Evolutionary conservation across 1,140 invertebrate genomes (phyloP), one percentile per base, ranked within the genome.

Genomic region (Zaprionus camerounensis): DNA sequence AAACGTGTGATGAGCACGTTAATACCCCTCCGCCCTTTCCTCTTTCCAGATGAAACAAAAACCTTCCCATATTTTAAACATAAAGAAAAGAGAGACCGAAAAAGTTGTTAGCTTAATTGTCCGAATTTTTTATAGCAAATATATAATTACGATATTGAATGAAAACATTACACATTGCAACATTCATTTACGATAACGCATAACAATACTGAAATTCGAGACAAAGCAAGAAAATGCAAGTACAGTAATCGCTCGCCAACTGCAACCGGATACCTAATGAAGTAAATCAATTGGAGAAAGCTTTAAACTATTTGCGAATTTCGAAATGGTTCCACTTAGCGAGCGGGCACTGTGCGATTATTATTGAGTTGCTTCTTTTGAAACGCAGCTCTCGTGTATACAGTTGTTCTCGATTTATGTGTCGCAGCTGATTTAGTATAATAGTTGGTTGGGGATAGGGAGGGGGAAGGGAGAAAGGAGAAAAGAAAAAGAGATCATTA

Each of bases 71-170:
- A 15, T 38, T 64, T 46, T 55, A 28, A 51, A 41, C 36, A 38
- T 38, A 36, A 73, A 46, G 12, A 53, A 65, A 53, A 36, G 12
- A 22, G 13, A 46, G 28, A 41, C 57, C 22, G 31, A 44, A 56
- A 56, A 28, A 20, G 38, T 76, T 76, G 73, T 86, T 82, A 82
- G 82, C 79, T 72, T 80, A 85, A 83, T 85, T 85, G 76, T 78
- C 80, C 57, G 26, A 76, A 76, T 74, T 74, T 71, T 68, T 65
- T 71, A 75, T 75, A 76, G 61, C 31, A 76, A 67, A 76, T 76
- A 76, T 76, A 76, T 63, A 76, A 67, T 51, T 53, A 58, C 38
- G 46, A 72, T 59, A 61, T 76, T 61, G 62, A 65, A 71, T 46
- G 56, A 46, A 76, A 65, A 41, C 46, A 5, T 12, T 31, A 57